Percentiles rank a stretch among this genome's conserved stretches.
These are phyloP conservation scores for Leptosomus discolor DNA, from an alignment of 2,113 vertebrate species.

Conservation along the genomic window DNA sequence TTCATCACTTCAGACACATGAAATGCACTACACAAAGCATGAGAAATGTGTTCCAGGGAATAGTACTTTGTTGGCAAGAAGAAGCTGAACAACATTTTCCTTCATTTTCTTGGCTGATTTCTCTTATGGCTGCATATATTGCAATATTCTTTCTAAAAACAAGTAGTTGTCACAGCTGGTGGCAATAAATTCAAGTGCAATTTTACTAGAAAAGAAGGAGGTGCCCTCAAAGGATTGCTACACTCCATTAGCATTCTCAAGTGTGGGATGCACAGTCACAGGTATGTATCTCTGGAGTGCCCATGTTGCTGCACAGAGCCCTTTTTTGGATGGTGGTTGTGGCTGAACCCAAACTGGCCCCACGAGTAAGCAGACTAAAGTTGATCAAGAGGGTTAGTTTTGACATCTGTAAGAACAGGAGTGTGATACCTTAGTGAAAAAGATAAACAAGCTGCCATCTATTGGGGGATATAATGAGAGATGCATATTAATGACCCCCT, in stretches of 20 bases:
- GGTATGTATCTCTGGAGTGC: background rate
- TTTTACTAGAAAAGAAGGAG: background rate
- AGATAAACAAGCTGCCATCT: background rate
- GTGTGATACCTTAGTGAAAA: background rate
- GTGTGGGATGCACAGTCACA: background rate
- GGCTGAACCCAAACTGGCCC: background rate
- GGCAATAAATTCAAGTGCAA: background rate
- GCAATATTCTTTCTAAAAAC: background rate
- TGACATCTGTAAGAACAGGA: background rate
- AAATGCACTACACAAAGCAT: background rate
- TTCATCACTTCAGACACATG: background rate
- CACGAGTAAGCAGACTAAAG: background rate
- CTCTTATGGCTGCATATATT: background rate
- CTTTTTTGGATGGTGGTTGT: background rate
- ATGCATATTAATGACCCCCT: background rate
- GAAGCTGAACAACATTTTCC: background rate
- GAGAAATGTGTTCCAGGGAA: background rate
- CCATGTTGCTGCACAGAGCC: accelerated
- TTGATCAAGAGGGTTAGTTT: background rate
- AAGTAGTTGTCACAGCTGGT: background rate
- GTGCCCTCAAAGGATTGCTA: background rate
- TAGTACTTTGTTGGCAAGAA: background rate
- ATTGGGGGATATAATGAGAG: background rate
- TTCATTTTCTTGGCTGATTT: background rate
- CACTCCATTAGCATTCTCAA: background rate